phyloP scores from a whole-genome alignment of 2,888 invertebrate species.

The Drosophila flavopinicola region DNA sequence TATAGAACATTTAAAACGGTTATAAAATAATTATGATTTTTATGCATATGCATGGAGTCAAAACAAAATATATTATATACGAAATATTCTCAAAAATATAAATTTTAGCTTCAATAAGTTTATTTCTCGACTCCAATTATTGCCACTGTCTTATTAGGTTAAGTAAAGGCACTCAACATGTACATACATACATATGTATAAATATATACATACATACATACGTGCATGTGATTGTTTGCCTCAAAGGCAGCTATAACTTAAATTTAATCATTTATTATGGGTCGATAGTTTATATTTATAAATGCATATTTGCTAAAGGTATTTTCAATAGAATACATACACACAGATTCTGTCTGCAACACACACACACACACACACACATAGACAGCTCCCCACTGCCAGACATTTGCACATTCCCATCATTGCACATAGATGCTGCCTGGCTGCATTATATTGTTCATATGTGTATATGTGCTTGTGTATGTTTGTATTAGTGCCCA shows the following conservation, averaged over 20 bases:
- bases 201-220: neutral
- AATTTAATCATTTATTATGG: slow-evolving; percentile 48
- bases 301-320: slow-evolving; percentile 53
- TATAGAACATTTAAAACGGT: too few relatives aligned
- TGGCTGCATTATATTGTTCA: slow-evolving; percentile 20
- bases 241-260: slow-evolving; percentile 15
- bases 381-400: neutral
- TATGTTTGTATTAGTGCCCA: slow-evolving; percentile 5
- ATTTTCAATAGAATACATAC: slow-evolving; percentile 26
- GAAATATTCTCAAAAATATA: too few relatives aligned
- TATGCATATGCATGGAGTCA: too few relatives aligned
- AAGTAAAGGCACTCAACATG: neutral
- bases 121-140: too few relatives aligned
- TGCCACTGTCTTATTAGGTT: too few relatives aligned
- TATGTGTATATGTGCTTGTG: neutral
- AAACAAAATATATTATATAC: too few relatives aligned
- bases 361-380: neutral
- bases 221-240: slow-evolving; percentile 1
- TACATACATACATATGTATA: slow-evolving; percentile 1
- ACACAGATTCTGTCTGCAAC: slow-evolving; percentile 3
- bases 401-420: slow-evolving; percentile 28
- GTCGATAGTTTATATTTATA: slow-evolving; percentile 62
- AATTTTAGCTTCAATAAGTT: too few relatives aligned
- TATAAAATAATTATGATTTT: too few relatives aligned
- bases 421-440: slow-evolving; percentile 22